Conservation (phyloP, 2,797 vertebrate genomes). For the Peromyscus aztecus region DNA sequence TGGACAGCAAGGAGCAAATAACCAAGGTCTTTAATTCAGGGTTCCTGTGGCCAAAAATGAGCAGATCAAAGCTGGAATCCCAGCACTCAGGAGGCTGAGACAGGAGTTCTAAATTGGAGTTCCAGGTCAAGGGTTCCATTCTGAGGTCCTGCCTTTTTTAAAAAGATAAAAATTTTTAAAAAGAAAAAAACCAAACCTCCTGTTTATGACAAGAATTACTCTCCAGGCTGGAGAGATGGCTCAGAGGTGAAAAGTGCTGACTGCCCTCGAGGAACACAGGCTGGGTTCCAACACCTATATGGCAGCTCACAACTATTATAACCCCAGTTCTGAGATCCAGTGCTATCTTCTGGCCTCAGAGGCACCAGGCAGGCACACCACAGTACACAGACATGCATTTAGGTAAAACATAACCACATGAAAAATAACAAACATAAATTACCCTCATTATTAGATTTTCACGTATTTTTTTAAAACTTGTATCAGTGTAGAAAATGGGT, state of each 20-base stretch:
- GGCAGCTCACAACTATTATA: background rate
- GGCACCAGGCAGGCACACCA: background rate
- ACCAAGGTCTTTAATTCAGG: background rate
- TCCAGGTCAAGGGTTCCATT: background rate
- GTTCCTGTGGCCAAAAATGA: background rate
- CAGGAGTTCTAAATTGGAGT: background rate
- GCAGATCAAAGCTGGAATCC: background rate
- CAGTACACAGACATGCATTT: background rate
- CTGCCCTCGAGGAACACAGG: background rate
- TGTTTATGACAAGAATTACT: background rate
- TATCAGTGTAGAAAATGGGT: background rate
- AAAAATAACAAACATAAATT: background rate
- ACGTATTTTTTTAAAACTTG: background rate
- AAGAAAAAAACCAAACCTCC: background rate
- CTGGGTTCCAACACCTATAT: background rate
- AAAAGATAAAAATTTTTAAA: background rate
- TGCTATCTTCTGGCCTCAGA: background rate
- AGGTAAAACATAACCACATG: background rate
- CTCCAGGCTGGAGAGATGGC: background rate
- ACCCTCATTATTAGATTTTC: background rate
- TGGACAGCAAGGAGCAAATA: background rate
- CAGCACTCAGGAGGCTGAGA: background rate
- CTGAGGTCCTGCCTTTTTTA: background rate
- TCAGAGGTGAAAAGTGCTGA: background rate
- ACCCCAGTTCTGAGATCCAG: background rate